Evolutionary conservation across 2,113 vertebrate genomes (phyloP).

Genomic region (Serinus canaria): DNA sequence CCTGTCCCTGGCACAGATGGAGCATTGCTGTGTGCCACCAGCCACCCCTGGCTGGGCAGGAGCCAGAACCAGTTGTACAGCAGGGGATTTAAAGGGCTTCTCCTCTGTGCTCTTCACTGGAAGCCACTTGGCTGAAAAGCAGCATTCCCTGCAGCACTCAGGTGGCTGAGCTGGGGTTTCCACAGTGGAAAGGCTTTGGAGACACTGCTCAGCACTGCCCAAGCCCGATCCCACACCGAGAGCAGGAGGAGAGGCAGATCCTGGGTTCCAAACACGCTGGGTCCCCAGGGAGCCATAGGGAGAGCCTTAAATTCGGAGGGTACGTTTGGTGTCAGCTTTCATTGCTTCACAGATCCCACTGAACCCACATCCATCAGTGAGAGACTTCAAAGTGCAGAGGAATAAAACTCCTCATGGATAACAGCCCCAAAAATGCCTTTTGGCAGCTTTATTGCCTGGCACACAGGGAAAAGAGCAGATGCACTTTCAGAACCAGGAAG

Average conservation of each 20-base stretch:
- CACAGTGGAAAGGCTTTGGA: rapidly evolving
- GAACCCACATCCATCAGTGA: not conserved
- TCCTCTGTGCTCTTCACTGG: not conserved
- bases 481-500: not conserved
- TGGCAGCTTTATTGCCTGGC: constrained; percentile 20
- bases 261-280: rapidly evolving
- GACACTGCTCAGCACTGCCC: not conserved
- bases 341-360: not conserved
- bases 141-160: rapidly evolving
- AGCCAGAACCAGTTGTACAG: rapidly evolving
- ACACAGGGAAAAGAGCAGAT: not conserved
- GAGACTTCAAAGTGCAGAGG: not conserved
- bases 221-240: rapidly evolving
- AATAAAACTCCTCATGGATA: constrained; percentile 1
- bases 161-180: not conserved
- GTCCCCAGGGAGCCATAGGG: not conserved
- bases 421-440: not conserved
- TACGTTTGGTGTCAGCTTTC: not conserved
- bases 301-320: not conserved
- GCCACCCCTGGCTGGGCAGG: rapidly evolving
- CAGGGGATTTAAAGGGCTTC: not conserved
- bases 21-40: rapidly evolving
- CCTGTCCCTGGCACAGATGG: rapidly evolving
- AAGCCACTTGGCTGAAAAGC: not conserved
- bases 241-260: not conserved